Base-by-base conservation (phyloP, 2,797 vertebrate species). In the Paguma larvata region DNA sequence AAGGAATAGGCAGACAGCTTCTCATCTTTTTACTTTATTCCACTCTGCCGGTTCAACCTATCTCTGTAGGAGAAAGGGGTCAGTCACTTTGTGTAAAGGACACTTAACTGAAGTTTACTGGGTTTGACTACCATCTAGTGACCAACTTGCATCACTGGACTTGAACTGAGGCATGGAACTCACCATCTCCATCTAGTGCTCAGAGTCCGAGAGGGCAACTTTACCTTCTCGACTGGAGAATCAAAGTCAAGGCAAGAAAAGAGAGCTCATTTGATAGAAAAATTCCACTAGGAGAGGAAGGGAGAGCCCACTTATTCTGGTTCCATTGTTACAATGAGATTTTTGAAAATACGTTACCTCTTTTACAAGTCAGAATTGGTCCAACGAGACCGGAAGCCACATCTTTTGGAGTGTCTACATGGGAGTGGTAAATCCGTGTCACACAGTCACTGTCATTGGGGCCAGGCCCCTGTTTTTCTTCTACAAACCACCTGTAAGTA, bases 361-460 rank as follows among this genome's bases (percentile, higher is more conserved):
- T 99, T 98, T 99, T 99, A 97, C 99, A 99, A 97, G 99, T 98
- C 77, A 99, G 97, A 95, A 99, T 98, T 18, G 99, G 99, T 95
- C 99, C 99, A 67, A 99, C 91, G 38, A 99, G 99, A 56, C 99
- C 99, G 4, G 99, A 99, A 97, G 98, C 98, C 38, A 99, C 98
- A 97, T 99, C 99, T 98, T 96, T 99, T 5, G 99, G 98, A n/a
- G 99, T 91, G 1, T 65, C 92, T 21, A 99, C 44, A 6, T 99
- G 99, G 38, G 99, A 99, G 98, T 99, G 99, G 98, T 99, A 99
- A 96, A 99, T 98, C 78, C 99, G 98, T 86, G 99, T 99, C 93
- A 99, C 34, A 48, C 99, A 99, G 98, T 99, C 99, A 9, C 96
- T 95, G 70, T 99, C 99, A 0, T 87, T 94, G 3, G 95, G 0